Percentiles rank a stretch among this genome's conserved stretches.
These are phyloP conservation scores for Embiotoca jacksoni DNA, from an alignment of 2,113 vertebrate genomes.

Conservation along the genomic window DNA sequence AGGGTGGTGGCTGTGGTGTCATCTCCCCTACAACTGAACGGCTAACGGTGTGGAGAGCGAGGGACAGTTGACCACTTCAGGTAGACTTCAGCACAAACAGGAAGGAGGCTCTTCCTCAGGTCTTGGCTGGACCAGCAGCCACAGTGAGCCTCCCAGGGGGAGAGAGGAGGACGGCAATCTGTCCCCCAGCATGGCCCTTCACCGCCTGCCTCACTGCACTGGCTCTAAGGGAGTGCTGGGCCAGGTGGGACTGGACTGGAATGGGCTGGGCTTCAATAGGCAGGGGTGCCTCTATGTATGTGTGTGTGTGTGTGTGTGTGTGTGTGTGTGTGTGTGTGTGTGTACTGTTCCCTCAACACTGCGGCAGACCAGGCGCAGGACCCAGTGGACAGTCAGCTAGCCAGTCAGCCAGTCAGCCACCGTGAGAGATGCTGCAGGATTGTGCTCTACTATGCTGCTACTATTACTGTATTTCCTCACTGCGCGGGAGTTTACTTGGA, in stretches of 20 bases:
- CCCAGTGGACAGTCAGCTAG: slow-evolving; percentile 65
- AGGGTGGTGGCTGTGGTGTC: slow-evolving; percentile 22
- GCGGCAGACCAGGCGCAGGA: slow-evolving; percentile 70
- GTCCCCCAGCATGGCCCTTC: slow-evolving; percentile 84
- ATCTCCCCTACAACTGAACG: slow-evolving; percentile 46
- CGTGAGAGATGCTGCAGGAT: slow-evolving; percentile 60
- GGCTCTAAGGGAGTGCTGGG: slow-evolving; percentile 75
- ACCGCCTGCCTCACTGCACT: slow-evolving; percentile 78
- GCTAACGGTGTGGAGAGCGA: slow-evolving; percentile 49
- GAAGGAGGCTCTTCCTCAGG: slow-evolving; percentile 80
- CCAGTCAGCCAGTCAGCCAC: slow-evolving; percentile 56
- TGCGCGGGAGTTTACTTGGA: slow-evolving; percentile 51
- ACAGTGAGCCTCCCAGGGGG: slow-evolving; percentile 79
- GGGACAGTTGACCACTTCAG: slow-evolving; percentile 81
- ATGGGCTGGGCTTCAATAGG: slow-evolving; percentile 66
- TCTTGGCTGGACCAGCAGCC: slow-evolving; percentile 80
- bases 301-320: slow-evolving; percentile 21
- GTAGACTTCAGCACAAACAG: slow-evolving; percentile 82
- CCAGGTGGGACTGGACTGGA: slow-evolving; percentile 65
- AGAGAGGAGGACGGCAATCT: slow-evolving; percentile 84
- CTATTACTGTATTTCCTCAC: slow-evolving; percentile 47
- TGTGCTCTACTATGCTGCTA: slow-evolving; percentile 16
- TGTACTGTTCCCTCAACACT: slow-evolving; percentile 69
- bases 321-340: slow-evolving; percentile 31
- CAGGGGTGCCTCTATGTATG: slow-evolving; percentile 46